Evolutionary conservation across 2,797 vertebrate genomes (phyloP).

Genomic region (Brachyalestes nurse): DNA sequence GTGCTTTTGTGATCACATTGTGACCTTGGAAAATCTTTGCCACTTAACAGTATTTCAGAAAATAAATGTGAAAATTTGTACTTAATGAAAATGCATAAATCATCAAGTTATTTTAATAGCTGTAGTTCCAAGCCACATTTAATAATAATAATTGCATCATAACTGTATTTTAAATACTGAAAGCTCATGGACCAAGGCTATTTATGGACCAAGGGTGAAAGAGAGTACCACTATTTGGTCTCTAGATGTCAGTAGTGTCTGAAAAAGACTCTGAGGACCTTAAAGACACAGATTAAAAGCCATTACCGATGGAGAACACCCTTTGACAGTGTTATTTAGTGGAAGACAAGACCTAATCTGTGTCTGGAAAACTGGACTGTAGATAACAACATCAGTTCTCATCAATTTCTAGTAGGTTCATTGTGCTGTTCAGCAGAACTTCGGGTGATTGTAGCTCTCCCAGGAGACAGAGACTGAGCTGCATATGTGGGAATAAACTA

Average conservation of each 20-base stretch:
- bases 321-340: conserved; percentile 22
- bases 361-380: conserved; percentile 15
- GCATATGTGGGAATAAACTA: background rate
- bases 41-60: background rate
- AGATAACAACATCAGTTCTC: conserved; percentile 10
- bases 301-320: background rate
- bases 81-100: background rate
- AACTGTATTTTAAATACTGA: background rate
- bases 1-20: background rate
- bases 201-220: background rate
- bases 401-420: background rate
- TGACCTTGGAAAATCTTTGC: background rate
- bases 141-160: background rate
- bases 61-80: background rate
- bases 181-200: background rate
- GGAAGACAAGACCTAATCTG: conserved; percentile 5
- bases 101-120: no score
- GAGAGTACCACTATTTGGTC: conserved; percentile 42
- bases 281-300: conserved; percentile 18
- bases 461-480: background rate
- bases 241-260: conserved; percentile 63
- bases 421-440: background rate
- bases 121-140: background rate
- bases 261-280: conserved; percentile 19
- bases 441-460: background rate